These are phyloP conservation scores for Hemibates koningsi DNA, from an alignment of 2,113 vertebrate genomes.

Conservation along the genomic window DNA sequence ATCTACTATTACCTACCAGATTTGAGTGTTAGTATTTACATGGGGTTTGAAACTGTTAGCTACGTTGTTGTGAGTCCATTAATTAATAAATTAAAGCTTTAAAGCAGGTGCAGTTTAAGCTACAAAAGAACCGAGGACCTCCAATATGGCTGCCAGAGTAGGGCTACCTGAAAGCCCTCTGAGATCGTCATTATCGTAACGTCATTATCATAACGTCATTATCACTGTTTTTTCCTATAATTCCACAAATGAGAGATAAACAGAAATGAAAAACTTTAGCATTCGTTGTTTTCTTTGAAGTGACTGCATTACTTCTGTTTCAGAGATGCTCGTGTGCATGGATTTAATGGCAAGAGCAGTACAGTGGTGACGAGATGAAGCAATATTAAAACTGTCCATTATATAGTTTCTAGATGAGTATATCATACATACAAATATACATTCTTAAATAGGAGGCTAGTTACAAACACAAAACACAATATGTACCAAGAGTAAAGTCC, in stretches of 20 bases:
- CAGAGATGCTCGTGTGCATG: not conserved
- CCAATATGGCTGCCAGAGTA: conserved; percentile 14
- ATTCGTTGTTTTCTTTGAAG: not conserved
- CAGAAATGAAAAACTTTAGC: not conserved
- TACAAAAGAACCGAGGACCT: not conserved
- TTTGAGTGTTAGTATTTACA: not conserved
- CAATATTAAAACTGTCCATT: conserved; percentile 53
- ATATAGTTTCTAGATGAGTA: conserved; percentile 63
- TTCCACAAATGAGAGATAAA: conserved; percentile 1
- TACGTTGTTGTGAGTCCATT: not conserved
- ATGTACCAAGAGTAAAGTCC: conserved; percentile 49
- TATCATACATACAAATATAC: conserved; percentile 70
- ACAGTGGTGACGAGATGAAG: conserved; percentile 23
- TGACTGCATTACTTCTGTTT: not conserved
- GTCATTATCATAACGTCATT: not conserved
- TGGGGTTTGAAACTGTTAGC: not conserved
- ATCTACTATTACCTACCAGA: rapidly evolving
- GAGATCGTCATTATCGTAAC: not conserved
- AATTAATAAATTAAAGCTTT: not conserved
- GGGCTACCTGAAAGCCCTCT: not conserved
- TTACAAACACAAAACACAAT: conserved; percentile 68
- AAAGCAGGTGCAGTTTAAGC: not conserved
- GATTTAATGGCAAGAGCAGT: conserved; percentile 6
- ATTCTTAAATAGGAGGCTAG: conserved; percentile 69
- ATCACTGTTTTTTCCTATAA: not conserved